phyloP scores from a whole-genome alignment of 2,797 vertebrate species.

The Adelosebastes latens region DNA sequence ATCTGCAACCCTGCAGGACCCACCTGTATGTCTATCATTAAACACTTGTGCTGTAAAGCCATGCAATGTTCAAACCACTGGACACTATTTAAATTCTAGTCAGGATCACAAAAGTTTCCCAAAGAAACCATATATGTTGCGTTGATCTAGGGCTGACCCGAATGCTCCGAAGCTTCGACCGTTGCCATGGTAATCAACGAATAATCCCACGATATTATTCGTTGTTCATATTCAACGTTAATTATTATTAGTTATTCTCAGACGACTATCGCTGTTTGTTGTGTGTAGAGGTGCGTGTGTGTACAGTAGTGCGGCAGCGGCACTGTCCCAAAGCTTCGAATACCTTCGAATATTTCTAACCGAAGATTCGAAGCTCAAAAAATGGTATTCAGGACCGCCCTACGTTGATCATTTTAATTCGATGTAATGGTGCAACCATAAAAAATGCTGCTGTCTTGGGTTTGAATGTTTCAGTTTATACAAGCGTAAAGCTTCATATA shows the following conservation, averaged over 20 bases:
- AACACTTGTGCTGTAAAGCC: background rate
- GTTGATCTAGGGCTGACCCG: background rate
- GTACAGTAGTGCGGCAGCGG: too few species aligned
- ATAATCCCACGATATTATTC: too few species aligned
- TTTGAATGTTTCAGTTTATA: background rate
- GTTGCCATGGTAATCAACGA: too few species aligned
- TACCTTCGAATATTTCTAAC: too few species aligned
- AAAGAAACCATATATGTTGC: background rate
- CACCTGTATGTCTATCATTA: background rate
- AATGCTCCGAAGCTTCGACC: too few species aligned
- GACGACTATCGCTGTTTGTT: too few species aligned
- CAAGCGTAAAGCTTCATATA: background rate
- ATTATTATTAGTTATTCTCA: too few species aligned
- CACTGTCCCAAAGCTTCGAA: too few species aligned
- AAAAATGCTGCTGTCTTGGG: background rate
- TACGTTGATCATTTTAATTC: background rate
- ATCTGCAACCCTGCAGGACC: background rate
- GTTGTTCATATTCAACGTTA: too few species aligned
- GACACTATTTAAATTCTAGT: background rate
- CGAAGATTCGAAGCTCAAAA: too few species aligned
- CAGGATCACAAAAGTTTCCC: background rate
- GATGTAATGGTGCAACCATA: background rate
- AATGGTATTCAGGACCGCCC: too few species aligned
- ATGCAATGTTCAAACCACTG: background rate
- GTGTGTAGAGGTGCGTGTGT: too few species aligned